Percentiles rank a stretch among this genome's conserved stretches.
Conservation (phyloP, 2,888 invertebrate genomes). For the Steinernema carpocapsae region DNA sequence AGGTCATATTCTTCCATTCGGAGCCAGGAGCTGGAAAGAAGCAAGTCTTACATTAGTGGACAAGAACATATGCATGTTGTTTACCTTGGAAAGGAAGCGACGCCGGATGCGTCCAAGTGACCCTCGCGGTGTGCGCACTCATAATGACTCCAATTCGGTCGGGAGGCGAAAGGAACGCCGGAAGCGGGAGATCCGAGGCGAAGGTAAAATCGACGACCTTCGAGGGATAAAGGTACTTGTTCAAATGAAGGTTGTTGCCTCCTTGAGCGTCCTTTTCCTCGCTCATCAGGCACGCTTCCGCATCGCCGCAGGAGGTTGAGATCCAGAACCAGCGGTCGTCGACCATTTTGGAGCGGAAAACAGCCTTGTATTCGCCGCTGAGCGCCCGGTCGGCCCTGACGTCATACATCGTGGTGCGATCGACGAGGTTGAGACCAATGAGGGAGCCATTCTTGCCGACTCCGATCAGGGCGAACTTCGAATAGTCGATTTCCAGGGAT, state of each 20-base stretch:
- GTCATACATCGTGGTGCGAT: conserved; percentile 17
- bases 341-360: conserved; percentile 38
- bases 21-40: conserved; percentile 47
- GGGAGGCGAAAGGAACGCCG: conserved; percentile 48
- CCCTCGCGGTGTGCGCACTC: conserved; percentile 47
- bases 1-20: conserved; percentile 44
- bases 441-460: conserved; percentile 54
- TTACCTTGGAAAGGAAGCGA: conserved; percentile 58
- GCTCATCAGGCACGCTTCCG: conserved; percentile 49
- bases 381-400: conserved; percentile 37
- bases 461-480: conserved; percentile 49
- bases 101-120: conserved; percentile 53
- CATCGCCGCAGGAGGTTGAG: conserved; percentile 50
- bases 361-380: conserved; percentile 47
- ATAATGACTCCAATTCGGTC: conserved; percentile 50
- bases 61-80: background rate
- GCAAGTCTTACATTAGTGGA: background rate
- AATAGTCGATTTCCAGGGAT: conserved; percentile 55
- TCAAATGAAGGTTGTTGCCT: conserved; percentile 45
- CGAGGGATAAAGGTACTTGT: conserved; percentile 44
- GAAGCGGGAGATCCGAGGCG: conserved; percentile 48
- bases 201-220: conserved; percentile 49
- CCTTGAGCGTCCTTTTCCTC: conserved; percentile 48
- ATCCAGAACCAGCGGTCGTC: conserved; percentile 51
- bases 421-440: conserved; percentile 37